Base-by-base conservation (phyloP, 2,113 vertebrate genomes). In the Edolisoma coerulescens region DNA sequence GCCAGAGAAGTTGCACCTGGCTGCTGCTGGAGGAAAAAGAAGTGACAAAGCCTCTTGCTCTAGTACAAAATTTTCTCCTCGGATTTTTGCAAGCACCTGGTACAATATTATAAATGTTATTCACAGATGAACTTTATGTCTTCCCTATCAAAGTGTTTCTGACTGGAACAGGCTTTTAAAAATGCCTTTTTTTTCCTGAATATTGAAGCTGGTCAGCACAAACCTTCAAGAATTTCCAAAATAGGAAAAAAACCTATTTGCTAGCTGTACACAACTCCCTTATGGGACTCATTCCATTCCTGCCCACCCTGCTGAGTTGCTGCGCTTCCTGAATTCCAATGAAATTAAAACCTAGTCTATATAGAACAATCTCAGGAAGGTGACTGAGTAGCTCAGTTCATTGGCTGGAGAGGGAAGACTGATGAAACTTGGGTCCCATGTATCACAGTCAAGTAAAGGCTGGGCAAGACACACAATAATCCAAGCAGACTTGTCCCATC, bases 301-400 rank as follows among this genome's bases (percentile, higher is more conserved):
- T 95, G 35, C 71, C 85, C 93, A 96, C 90, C 81, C 94, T 95
- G 88, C 64, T 3, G 22, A 90, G 75, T 52, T 86, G 32, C 52
- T 88, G 76, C 56, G 84, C 93, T 96, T 96, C 96, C 95, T 96
- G 88, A 95, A 94, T 97, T 95, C 91, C 92, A 95, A 79, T 91
- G 83, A 93, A 93, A 84, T 92, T 49, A 92, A 86, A 94, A 71
- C 26, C 37, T 81, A 89, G 41, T 74, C 52, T 90, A 84, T 93
- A 95, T 45, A 93, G 61, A 90, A 75, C 32, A 3, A 71, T 75
- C 73, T 93, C 94, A 92, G 76, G 95, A 94, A 96, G 89, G 84
- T 79, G 60, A 54, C 64, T 81, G 92, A 28, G 32, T 39, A 80
- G 52, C 44, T 95, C 79, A 12, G 1, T 42, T 77, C 63, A 20